Evolutionary conservation across 2,113 vertebrate species (phyloP).

Genomic region (Herpailurus yagouaroundi): DNA sequence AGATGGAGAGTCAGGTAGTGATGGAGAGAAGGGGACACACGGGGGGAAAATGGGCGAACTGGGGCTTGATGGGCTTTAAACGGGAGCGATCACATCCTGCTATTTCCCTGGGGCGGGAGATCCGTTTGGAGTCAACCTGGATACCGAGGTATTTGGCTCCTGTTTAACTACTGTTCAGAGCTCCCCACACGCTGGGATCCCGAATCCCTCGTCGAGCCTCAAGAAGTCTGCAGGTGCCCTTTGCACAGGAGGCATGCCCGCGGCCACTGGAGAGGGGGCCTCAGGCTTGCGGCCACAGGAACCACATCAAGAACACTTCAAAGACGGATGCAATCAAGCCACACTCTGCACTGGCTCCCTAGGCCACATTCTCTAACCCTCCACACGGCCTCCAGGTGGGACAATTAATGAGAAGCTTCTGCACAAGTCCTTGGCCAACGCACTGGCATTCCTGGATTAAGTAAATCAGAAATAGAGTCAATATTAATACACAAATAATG

Average conservation of each 20-base stretch:
- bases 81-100: background rate
- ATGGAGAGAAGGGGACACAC: background rate
- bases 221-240: background rate
- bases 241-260: background rate
- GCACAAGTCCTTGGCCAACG: background rate
- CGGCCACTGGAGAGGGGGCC: background rate
- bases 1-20: background rate
- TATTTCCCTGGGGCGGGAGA: background rate
- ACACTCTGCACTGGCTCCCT: accelerated
- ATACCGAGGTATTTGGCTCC: background rate
- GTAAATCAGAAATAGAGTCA: background rate
- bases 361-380: no score
- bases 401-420: background rate
- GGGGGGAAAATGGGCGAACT: background rate
- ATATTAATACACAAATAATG: background rate
- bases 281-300: background rate
- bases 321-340: background rate
- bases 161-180: background rate
- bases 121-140: background rate
- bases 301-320: background rate
- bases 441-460: background rate
- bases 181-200: background rate
- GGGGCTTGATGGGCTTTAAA: background rate
- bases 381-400: no score
- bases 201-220: background rate